Base-by-base conservation (phyloP, 2,888 invertebrate genomes). In the Synergus japonicus region DNA sequence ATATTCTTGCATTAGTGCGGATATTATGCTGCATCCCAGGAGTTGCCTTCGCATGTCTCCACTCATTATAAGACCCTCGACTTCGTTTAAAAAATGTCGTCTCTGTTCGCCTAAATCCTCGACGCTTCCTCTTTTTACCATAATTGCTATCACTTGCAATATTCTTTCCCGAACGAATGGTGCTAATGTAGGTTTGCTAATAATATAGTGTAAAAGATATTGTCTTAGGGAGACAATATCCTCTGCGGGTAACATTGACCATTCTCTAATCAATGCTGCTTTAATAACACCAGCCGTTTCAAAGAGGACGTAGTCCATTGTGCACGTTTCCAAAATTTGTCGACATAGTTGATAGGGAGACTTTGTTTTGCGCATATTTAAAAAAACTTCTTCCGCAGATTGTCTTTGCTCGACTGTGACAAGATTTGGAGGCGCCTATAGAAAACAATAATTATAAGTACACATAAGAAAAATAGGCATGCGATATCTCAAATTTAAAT, bases 1-100 rank as follows among this genome's bases (percentile, higher is more conserved):
- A 93, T 97, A 98, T 92, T 98, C 98, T 93, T 97, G 97, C 93
- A 98, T 95, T 69, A 98, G 93, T 12, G 97, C 95, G 79, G 95
- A 94, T 87, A 98, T 95, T 77, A 98, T 94, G 80, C 96, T 96
- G 89, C 97, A 97, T 4, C 97, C 97, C 67, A 98, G 93, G 85
- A 96, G 94, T 95, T 97, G 96, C 95, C 95, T 94, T 77, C 93
- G 92, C 79, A 94, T 92, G 90, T 96, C 94, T 5, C 95, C 95
- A 92, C 93, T 94, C 82, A 95, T 93, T 83, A 98, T 96, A 79
- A 97, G 94, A 87, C 94, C 94, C 89, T 97, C 96, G 79, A 97
- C 94, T 92, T 97, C 96, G 78, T 94, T 93, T 60, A 97, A 92
- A 83, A 97, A 94, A 78, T 94, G 94, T 82, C 94, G 94, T 78